phyloP scores from a whole-genome alignment of 2,888 invertebrate genomes.

The Exephanes ischioxanthus region DNA sequence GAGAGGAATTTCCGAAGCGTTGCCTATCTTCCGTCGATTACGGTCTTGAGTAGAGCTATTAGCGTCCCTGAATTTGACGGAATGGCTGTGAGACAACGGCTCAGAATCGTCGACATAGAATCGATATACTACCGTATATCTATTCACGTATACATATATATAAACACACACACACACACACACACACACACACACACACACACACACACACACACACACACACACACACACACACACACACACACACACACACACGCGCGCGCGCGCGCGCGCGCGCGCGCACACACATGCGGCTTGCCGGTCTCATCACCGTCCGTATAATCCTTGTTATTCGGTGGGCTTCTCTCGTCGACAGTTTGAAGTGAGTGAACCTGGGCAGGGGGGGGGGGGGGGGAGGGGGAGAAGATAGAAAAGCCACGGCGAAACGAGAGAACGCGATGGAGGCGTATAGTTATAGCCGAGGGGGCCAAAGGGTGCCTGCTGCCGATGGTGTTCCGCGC shows the following conservation, averaged over 20 bases:
- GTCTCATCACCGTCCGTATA: constrained; percentile 61
- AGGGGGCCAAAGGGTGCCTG: constrained; percentile 37
- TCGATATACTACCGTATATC: constrained; percentile 1
- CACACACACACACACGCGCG: no score
- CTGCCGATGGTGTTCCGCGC: constrained; percentile 26
- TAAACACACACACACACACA: no score
- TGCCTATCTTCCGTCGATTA: constrained; percentile 60
- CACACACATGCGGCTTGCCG: neutral
- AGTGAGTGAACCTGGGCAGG: constrained; percentile 68
- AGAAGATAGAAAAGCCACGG: constrained; percentile 30
- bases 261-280: no score
- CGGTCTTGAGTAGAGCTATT: constrained; percentile 55
- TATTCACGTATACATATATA: neutral
- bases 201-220: no score
- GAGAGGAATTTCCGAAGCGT: constrained; percentile 58
- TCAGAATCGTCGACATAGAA: constrained; percentile 20
- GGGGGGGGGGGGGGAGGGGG: constrained; percentile 46
- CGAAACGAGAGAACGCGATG: constrained; percentile 45
- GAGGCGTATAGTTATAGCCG: neutral
- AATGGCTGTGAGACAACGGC: neutral
- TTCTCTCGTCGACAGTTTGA: constrained; percentile 72
- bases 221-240: no score
- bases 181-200: no score
- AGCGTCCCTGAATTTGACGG: constrained; percentile 36
- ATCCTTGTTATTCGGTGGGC: constrained; percentile 75